These are phyloP conservation scores for Tanypteryx hageni DNA, from an alignment of 2,888 invertebrate species.

Conservation along the genomic window DNA sequence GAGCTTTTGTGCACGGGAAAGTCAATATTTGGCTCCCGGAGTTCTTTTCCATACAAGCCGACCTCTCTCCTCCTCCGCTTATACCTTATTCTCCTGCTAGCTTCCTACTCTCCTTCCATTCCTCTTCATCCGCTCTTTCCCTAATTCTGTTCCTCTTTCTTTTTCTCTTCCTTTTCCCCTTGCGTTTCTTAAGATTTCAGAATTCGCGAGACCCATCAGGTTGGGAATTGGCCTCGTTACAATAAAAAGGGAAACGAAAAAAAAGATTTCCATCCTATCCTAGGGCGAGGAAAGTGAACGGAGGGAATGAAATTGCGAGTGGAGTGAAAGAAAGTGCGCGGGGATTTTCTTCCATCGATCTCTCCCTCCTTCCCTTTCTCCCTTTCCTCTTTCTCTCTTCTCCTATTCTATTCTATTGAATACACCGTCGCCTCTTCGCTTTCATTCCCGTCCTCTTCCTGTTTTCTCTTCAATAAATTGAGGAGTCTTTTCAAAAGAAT, in stretches of 20 bases:
- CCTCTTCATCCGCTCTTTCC: neutral
- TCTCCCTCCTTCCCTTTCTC: neutral
- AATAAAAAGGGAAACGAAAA: neutral
- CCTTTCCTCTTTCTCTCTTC: neutral
- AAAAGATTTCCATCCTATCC: neutral
- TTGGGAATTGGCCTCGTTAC: conserved; percentile 15
- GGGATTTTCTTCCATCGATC: too few relatives aligned
- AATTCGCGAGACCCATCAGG: neutral
- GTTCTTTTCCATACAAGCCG: conserved; percentile 61
- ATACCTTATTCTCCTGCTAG: neutral
- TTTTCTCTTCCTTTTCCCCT: neutral
- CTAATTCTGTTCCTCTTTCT: neutral
- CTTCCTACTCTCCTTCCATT: conserved; percentile 2
- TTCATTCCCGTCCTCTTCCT: neutral
- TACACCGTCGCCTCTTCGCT: neutral
- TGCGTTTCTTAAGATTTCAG: neutral
- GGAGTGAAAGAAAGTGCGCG: neutral
- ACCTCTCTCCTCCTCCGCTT: neutral
- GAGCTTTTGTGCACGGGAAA: conserved; percentile 63
- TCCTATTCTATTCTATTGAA: neutral
- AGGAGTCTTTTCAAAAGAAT: too few relatives aligned
- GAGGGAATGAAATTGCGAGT: conserved; percentile 6
- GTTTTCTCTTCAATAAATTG: neutral
- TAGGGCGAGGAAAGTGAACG: neutral
- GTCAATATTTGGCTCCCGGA: conserved; percentile 60